Conservation (phyloP, 2,113 vertebrate genomes). For the Origma solitaria region DNA sequence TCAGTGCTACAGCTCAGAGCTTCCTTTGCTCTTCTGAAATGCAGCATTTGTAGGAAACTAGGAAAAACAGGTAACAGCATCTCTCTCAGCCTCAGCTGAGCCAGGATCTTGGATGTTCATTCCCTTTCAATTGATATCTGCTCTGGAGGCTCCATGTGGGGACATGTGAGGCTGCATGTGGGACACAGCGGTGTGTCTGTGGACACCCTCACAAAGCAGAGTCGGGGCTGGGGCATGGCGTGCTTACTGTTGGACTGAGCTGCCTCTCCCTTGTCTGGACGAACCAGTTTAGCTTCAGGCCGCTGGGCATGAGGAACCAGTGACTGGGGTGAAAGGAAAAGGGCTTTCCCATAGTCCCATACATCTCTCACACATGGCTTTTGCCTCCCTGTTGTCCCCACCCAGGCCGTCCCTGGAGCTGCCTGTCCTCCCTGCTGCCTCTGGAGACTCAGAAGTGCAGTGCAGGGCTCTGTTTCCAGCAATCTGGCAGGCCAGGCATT, state of each 20-base stretch:
- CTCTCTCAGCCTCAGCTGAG: not conserved
- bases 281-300: not conserved
- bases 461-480: not conserved
- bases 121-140: not conserved
- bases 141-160: not conserved
- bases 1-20: not conserved
- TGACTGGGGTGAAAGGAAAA: not conserved
- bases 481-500: not conserved
- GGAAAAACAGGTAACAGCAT: not conserved
- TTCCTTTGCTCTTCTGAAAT: not conserved
- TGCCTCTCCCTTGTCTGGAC: not conserved
- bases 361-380: not conserved
- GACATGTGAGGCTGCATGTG: too few relatives aligned
- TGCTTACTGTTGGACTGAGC: not conserved
- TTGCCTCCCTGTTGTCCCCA: not conserved
- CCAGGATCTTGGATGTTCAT: not conserved
- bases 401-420: rapidly evolving
- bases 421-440: not conserved
- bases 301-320: not conserved
- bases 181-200: rapidly evolving
- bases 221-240: rapidly evolving
- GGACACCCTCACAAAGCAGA: not conserved
- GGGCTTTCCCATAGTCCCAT: not conserved
- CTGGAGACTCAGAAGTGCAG: not conserved
- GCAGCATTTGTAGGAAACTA: not conserved